Evolutionary conservation across 1,140 invertebrate species (phyloP).

Genomic region (Drosophila saltans): DNA sequence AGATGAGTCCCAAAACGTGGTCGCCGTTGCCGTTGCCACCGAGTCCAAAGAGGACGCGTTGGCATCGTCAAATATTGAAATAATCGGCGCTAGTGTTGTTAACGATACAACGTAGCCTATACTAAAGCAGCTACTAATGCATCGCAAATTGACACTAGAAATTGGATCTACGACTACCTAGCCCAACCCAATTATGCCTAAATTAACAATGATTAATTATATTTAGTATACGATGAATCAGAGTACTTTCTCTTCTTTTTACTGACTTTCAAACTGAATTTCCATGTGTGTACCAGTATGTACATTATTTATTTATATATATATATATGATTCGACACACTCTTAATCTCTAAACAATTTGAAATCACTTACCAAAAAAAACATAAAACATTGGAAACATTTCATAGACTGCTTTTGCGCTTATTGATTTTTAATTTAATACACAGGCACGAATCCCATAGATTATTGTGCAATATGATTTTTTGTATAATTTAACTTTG

Average conservation of each 20-base stretch:
- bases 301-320: too few species aligned
- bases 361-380: conserved; percentile 65
- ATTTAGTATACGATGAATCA: conserved; percentile 45
- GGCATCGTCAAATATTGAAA: conserved; percentile 59
- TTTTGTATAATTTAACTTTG: conserved; percentile 58
- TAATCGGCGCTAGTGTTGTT: conserved; percentile 64
- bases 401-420: conserved; percentile 69
- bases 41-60: conserved; percentile 56
- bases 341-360: neutral
- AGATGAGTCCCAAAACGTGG: conserved; percentile 55
- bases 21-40: conserved; percentile 43
- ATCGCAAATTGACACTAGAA: conserved; percentile 68
- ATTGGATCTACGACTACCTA: conserved; percentile 26
- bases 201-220: conserved; percentile 8
- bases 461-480: conserved; percentile 69
- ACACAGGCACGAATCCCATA: conserved; percentile 56
- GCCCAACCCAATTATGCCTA: conserved; percentile 23
- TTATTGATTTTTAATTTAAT: conserved; percentile 51
- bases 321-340: too few species aligned
- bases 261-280: neutral
- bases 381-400: conserved; percentile 55
- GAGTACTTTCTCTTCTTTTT: neutral
- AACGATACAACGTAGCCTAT: conserved; percentile 83
- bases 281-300: neutral
- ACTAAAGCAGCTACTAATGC: conserved; percentile 82